Percentiles rank a stretch among this genome's conserved stretches.
These are phyloP conservation scores for Stratiomys singularior DNA, from an alignment of 2,888 invertebrate species.

Conservation along the genomic window DNA sequence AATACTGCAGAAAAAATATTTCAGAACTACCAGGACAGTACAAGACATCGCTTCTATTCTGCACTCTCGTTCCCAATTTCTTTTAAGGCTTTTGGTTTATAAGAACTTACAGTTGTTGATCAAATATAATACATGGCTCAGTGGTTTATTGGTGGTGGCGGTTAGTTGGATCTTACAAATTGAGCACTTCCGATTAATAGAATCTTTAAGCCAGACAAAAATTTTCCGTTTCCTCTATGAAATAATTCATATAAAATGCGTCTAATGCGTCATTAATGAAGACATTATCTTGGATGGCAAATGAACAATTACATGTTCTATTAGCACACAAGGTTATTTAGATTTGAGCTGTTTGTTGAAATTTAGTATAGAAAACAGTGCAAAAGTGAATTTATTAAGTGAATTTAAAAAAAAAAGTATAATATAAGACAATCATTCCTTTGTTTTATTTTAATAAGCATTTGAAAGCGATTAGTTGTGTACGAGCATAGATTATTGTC, in stretches of 20 bases:
- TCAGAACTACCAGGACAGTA: too few species aligned
- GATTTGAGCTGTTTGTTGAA: not conserved
- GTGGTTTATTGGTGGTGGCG: not conserved
- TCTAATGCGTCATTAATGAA: slow-evolving; percentile 1
- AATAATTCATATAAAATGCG: slow-evolving; percentile 47
- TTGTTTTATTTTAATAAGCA: too few species aligned
- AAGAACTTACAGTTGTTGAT: not conserved
- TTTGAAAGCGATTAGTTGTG: too few species aligned
- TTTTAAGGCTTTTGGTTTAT: not conserved
- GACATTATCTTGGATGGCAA: not conserved
- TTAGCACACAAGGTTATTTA: slow-evolving; percentile 31
- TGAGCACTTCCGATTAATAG: slow-evolving; percentile 52
- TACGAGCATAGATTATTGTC: too few species aligned
- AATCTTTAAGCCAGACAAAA: slow-evolving; percentile 49
- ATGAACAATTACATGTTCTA: slow-evolving; percentile 39
- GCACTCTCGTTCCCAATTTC: too few species aligned
- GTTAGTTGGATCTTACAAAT: slow-evolving; percentile 42
- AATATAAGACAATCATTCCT: too few species aligned
- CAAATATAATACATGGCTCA: not conserved
- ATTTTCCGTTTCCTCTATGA: slow-evolving; percentile 52
- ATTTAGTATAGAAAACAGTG: not conserved
- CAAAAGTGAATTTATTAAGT: too few species aligned
- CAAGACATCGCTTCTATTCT: too few species aligned
- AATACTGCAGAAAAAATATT: too few species aligned
- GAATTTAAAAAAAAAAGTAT: too few species aligned